A percentile compares a stretch with the other conserved stretches of the same genome.
Evolutionary conservation across 1,140 invertebrate species (phyloP).

Genomic region (Rhopalosiphum maidis): DNA sequence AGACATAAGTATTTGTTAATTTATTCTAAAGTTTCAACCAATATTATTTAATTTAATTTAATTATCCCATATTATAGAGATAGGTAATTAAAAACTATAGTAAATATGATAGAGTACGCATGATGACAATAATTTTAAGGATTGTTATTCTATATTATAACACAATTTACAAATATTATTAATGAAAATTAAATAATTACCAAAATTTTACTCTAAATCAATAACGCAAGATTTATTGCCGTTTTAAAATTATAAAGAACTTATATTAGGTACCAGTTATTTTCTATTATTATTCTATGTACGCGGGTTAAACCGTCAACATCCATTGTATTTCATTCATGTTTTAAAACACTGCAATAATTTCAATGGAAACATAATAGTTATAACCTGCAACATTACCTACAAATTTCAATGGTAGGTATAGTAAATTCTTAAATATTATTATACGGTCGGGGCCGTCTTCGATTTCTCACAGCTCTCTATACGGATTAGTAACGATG

Average conservation of each 20-base stretch:
- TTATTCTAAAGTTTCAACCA: not conserved
- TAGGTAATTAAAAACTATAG: not conserved
- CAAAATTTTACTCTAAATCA: not conserved
- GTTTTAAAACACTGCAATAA: not conserved
- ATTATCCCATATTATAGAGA: not conserved
- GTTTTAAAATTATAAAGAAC: not conserved
- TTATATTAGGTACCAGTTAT: not conserved
- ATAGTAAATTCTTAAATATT: not conserved
- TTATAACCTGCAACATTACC: not conserved
- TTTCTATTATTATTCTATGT: not conserved
- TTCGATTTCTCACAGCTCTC: conserved; percentile 30
- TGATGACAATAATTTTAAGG: not conserved
- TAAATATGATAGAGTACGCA: not conserved
- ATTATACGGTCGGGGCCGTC: not conserved
- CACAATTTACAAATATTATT: no score
- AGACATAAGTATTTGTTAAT: not conserved
- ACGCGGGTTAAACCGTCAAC: not conserved
- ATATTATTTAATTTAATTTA: not conserved
- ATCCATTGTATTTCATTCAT: not conserved
- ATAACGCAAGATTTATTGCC: not conserved
- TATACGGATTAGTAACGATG: not conserved
- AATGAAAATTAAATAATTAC: no score
- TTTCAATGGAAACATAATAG: not conserved
- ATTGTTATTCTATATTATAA: not conserved
- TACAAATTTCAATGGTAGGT: not conserved